Percentiles rank a stretch among this genome's conserved stretches.
These are phyloP conservation scores for Brenthis daphne DNA, from an alignment of 2,888 invertebrate species.

Conservation along the genomic window DNA sequence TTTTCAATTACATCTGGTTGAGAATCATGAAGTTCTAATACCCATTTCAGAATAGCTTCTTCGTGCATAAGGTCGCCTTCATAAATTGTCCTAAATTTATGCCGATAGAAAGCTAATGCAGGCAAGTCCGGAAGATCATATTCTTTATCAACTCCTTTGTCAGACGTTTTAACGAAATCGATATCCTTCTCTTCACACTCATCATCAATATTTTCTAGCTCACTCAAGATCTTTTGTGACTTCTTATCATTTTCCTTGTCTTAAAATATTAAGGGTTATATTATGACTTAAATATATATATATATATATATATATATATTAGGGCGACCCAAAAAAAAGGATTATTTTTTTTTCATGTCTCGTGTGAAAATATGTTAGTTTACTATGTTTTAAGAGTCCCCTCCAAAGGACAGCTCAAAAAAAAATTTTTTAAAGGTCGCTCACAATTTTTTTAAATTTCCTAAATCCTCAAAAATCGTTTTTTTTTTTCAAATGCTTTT, in stretches of 20 bases:
- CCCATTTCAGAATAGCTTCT: slow-evolving; percentile 94
- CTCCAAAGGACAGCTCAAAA: no score
- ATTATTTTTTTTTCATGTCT: no score
- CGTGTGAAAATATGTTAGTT: no score
- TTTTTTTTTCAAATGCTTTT: no score
- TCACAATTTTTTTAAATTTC: no score
- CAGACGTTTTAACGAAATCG: slow-evolving; percentile 95
- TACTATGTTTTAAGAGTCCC: no score
- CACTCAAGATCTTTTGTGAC: slow-evolving; percentile 92
- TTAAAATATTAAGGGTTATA: slow-evolving; percentile 51
- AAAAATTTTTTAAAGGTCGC: no score
- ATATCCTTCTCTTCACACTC: slow-evolving; percentile 96
- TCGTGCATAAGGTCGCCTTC: slow-evolving; percentile 95
- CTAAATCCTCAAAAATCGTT: no score
- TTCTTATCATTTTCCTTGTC: slow-evolving; percentile 95
- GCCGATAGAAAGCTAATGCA: slow-evolving; percentile 92
- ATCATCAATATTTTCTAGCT: slow-evolving; percentile 95
- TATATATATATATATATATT: background rate
- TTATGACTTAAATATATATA: background rate
- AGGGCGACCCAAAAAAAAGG: no score
- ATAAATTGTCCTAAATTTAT: slow-evolving; percentile 94
- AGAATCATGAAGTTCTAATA: slow-evolving; percentile 91
- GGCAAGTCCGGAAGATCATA: slow-evolving; percentile 92
- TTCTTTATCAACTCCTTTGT: slow-evolving; percentile 92
- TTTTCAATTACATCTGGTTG: slow-evolving; percentile 95